phyloP scores from a whole-genome alignment of 2,888 invertebrate species.

The Drosophila borealis region DNA sequence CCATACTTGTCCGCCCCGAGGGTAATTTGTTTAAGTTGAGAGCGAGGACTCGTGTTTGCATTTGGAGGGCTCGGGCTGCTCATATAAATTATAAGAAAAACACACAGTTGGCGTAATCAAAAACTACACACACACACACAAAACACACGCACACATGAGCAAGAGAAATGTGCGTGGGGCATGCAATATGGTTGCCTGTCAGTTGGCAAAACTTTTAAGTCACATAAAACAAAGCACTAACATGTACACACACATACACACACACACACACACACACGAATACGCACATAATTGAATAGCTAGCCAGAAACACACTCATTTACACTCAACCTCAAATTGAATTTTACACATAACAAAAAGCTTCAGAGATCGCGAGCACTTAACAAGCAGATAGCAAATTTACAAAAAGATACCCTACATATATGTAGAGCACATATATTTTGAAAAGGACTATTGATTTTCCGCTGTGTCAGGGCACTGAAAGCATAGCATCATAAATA shows the following conservation, averaged over 20 bases:
- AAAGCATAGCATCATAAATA: slow-evolving; percentile 18
- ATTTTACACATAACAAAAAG: slow-evolving; percentile 63
- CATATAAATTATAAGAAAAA: slow-evolving; percentile 27
- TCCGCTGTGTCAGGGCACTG: slow-evolving; percentile 9
- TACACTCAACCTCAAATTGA: slow-evolving; percentile 64
- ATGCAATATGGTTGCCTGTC: slow-evolving; percentile 46
- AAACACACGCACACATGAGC: slow-evolving; percentile 1
- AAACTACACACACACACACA: slow-evolving; percentile 17
- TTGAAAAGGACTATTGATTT: slow-evolving; percentile 70
- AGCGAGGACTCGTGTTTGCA: slow-evolving; percentile 37
- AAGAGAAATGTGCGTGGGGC: slow-evolving; percentile 10
- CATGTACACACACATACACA: slow-evolving; percentile 12
- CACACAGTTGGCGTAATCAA: slow-evolving; percentile 57
- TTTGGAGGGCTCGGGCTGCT: slow-evolving; percentile 18
- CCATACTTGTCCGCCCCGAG: slow-evolving; percentile 31
- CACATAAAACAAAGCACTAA: slow-evolving; percentile 49
- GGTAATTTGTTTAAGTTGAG: slow-evolving; percentile 64
- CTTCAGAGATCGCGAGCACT: slow-evolving; percentile 42
- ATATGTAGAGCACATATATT: slow-evolving; percentile 26
- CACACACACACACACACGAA: slow-evolving; percentile 21
- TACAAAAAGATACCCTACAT: slow-evolving; percentile 26
- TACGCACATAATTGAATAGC: slow-evolving; percentile 24
- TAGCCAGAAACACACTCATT: slow-evolving; percentile 31
- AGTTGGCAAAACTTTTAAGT: slow-evolving; percentile 48
- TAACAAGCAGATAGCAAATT: slow-evolving; percentile 53